These are phyloP conservation scores for Bursaphelenchus mucronatus DNA, from an alignment of 1,140 invertebrate genomes.

Conservation along the genomic window DNA sequence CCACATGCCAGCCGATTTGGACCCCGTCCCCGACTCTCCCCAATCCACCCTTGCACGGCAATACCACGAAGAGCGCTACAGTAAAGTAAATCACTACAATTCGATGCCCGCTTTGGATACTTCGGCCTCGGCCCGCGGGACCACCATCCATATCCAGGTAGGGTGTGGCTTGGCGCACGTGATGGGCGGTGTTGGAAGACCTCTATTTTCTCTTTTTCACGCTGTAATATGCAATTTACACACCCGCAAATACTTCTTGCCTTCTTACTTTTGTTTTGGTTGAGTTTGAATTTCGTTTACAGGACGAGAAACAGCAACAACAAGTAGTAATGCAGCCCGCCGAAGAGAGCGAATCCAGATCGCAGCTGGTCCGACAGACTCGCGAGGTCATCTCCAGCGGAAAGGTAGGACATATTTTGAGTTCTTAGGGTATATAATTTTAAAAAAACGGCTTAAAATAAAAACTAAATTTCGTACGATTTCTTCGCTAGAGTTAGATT, in stretches of 20 bases:
- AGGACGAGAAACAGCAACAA: too few species aligned
- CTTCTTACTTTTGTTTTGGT: too few species aligned
- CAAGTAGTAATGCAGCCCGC: too few species aligned
- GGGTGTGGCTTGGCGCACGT: background rate
- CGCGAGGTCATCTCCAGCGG: constrained; percentile 11
- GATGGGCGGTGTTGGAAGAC: background rate
- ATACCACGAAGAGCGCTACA: constrained; percentile 20
- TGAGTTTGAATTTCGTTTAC: too few species aligned
- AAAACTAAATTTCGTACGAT: background rate
- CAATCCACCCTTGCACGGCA: constrained; percentile 21
- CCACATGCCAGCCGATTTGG: constrained; percentile 23
- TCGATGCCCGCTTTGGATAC: constrained; percentile 24
- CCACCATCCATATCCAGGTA: constrained; percentile 11
- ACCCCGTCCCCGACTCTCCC: constrained; percentile 19
- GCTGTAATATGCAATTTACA: too few species aligned
- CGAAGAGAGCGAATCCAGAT: too few species aligned
- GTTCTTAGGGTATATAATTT: too few species aligned
- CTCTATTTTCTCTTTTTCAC: background rate
- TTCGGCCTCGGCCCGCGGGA: constrained; percentile 2
- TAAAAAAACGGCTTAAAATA: background rate
- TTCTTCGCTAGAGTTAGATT: too few species aligned
- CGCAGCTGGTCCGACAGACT: constrained; percentile 1
- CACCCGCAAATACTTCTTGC: too few species aligned
- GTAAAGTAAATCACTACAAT: constrained; percentile 22
- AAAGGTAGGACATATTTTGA: constrained; percentile 22